Base-by-base conservation (phyloP, 23 tunicate species). In the Halocynthia roretzi region DNA sequence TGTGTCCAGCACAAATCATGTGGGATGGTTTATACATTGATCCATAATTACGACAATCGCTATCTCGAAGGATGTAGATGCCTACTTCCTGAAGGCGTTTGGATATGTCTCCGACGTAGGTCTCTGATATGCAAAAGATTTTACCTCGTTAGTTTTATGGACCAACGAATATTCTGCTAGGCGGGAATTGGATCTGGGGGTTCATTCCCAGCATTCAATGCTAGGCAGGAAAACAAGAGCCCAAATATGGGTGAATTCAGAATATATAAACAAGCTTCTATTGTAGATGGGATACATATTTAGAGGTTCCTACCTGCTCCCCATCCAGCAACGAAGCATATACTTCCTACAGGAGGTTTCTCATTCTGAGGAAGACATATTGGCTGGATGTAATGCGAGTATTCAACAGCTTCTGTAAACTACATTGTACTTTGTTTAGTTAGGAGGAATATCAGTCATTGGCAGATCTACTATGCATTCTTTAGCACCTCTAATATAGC, bases 311-410 rank as follows among this genome's bases (percentile, higher is more conserved):
- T 78, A 84, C 89, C 79, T 63, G 71, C 70, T 10, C 89, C 89
- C 89, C 89, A 84, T 10, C 89, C 89, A 6, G 82, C 66, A n/a
- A 77, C 83, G 53, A 66, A 57, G 23, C 89, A 84, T 22, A 50
- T 74, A 6, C 79, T 7, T 17, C 71, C 89, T 50, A 23, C 52
- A 49, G 89, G 89, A 7, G 78, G 71, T 61, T 84, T 66, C 50
- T 84, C 89, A 8, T 65, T 75, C 60, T 62, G 71, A 20, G 87
- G 87, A 6, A 83, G 65, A 56, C 87, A 83, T 0, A 83, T 76
- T 14, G 87, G 78, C 19, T 54, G 64, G 19, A 74, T 74, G 7
- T 8, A n/a, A 10, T 10, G 55, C 64, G 14, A 53, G 9, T 9
- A 15, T 70, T 53, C 11, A 70, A 70, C 51, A 9, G 75, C 54